Conservation (phyloP, 2,888 invertebrate genomes). For the Candidula unifasciata region DNA sequence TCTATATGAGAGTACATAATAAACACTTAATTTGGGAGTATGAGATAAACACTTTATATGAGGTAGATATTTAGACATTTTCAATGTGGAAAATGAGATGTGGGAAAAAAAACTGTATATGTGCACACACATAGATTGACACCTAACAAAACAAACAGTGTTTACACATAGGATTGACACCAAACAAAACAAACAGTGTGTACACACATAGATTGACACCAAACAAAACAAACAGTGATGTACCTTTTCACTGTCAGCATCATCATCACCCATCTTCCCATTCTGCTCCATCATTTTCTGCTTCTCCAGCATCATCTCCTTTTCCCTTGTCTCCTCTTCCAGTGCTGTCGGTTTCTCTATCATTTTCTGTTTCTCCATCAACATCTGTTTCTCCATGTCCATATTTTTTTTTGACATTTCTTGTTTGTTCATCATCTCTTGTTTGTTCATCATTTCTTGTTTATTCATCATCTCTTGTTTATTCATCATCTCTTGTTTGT, state of each 20-base stretch:
- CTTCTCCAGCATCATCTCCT: conserved; percentile 52
- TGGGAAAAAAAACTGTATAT: too few relatives aligned
- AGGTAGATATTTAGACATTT: too few relatives aligned
- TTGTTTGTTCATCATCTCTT: conserved; percentile 40
- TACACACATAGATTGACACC: not conserved
- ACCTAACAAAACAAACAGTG: too few relatives aligned
- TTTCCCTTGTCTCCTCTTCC: conserved; percentile 39
- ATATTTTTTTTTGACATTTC: conserved; percentile 53
- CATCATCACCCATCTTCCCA: conserved; percentile 31
- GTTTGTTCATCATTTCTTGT: conserved; percentile 40
- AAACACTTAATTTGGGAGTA: too few relatives aligned
- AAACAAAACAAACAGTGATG: too few relatives aligned
- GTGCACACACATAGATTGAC: too few relatives aligned
- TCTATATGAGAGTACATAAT: too few relatives aligned
- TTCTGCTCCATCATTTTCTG: conserved; percentile 50
- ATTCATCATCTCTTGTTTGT: conserved; percentile 51
- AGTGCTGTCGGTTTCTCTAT: conserved; percentile 52
- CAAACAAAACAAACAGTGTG: not conserved
- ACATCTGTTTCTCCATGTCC: conserved; percentile 54
- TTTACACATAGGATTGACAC: not conserved
- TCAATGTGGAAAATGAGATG: too few relatives aligned
- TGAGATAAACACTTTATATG: too few relatives aligned
- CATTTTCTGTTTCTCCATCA: conserved; percentile 50
- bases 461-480: conserved; percentile 54
- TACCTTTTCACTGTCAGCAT: not conserved